These are phyloP conservation scores for Apocrypta bakeri DNA, from an alignment of 1,140 invertebrate genomes.

Conservation along the genomic window DNA sequence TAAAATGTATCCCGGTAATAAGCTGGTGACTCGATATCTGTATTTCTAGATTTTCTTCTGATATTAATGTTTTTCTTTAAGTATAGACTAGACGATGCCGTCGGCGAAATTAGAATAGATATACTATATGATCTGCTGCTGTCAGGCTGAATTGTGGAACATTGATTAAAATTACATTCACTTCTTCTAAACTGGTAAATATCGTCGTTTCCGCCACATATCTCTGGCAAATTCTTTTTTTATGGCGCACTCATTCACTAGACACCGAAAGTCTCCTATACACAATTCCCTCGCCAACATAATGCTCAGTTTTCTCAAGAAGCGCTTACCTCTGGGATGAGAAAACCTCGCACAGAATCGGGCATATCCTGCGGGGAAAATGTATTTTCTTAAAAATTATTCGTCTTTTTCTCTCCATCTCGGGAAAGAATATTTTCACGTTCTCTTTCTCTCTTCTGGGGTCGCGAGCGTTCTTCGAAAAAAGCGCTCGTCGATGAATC, in stretches of 20 bases:
- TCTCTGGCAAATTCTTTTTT: background rate
- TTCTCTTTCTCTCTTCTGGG: conserved; percentile 4
- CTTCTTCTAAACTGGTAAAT: too few relatives aligned
- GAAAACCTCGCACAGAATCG: conserved; percentile 41
- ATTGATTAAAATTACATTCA: too few relatives aligned
- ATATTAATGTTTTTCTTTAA: background rate
- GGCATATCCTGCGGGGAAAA: conserved; percentile 54
- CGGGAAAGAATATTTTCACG: too few relatives aligned
- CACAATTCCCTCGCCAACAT: background rate
- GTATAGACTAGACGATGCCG: too few relatives aligned
- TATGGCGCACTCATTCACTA: background rate
- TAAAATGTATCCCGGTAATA: conserved; percentile 54
- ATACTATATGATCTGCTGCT: too few relatives aligned
- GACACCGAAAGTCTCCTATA: background rate
- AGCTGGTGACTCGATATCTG: background rate
- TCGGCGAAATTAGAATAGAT: too few relatives aligned
- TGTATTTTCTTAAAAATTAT: conserved; percentile 59
- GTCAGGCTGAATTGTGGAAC: too few relatives aligned
- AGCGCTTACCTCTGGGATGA: conserved; percentile 17
- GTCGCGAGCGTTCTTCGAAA: conserved; percentile 14
- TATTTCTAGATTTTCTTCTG: background rate
- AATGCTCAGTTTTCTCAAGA: conserved; percentile 1
- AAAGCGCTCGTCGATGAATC: conserved; percentile 41
- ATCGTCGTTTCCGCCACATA: background rate
- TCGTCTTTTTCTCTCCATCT: conserved; percentile 17